Conservation (phyloP, 2,113 vertebrate species). For the Pyxicephalus adspersus region DNA sequence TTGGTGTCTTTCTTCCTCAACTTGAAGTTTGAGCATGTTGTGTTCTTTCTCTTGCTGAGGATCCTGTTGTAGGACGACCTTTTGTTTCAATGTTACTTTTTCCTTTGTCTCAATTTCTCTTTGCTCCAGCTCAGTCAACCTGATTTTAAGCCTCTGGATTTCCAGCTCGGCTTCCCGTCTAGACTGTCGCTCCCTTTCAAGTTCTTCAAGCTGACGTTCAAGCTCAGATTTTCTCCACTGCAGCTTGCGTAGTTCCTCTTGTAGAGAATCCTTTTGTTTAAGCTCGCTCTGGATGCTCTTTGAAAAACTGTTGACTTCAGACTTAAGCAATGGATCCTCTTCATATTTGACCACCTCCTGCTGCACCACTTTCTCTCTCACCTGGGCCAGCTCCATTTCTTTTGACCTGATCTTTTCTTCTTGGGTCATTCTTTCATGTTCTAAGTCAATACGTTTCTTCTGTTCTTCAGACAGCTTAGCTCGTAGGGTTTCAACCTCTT, state of each 20-base stretch:
- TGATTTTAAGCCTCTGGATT: conserved; percentile 85
- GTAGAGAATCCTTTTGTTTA: conserved; percentile 82
- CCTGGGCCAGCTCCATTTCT: conserved; percentile 87
- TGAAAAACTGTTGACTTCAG: conserved; percentile 80
- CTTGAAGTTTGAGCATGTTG: conserved; percentile 83
- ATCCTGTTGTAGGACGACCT: conserved; percentile 94
- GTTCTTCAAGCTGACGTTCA: conserved; percentile 88
- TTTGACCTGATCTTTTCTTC: conserved; percentile 85
- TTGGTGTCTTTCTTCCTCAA: conserved; percentile 89
- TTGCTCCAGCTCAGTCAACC: conserved; percentile 81
- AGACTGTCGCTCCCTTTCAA: conserved; percentile 86
- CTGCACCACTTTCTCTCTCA: conserved; percentile 87
- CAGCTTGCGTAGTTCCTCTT: conserved; percentile 81
- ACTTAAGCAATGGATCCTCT: conserved; percentile 82
- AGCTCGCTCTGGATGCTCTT: conserved; percentile 86
- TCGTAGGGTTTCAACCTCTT: conserved; percentile 86
- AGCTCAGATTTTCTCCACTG: conserved; percentile 82
- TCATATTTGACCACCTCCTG: conserved; percentile 92
- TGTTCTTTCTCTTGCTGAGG: conserved; percentile 95
- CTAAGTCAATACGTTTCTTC: conserved; percentile 86
- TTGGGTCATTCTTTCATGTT: conserved; percentile 76
- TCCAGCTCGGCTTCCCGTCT: conserved; percentile 90
- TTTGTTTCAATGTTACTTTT: conserved; percentile 92
- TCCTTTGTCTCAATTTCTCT: conserved; percentile 81
- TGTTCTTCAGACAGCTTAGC: conserved; percentile 86